phyloP scores from a whole-genome alignment of 2,888 invertebrate genomes.

The Rhagonycha lutea region DNA sequence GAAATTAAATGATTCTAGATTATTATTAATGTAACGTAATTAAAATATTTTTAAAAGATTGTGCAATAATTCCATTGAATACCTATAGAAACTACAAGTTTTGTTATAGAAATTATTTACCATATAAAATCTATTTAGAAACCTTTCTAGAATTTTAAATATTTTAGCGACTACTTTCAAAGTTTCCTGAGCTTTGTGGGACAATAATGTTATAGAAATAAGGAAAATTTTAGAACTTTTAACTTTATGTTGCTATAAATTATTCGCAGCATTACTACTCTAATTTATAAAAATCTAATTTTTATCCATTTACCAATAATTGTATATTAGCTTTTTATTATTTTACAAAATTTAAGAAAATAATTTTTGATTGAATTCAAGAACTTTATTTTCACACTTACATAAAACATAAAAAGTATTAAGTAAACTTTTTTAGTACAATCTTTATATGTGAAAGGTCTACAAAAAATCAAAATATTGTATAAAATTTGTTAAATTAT shows the following conservation, averaged over 20 bases:
- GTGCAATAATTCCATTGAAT: background rate
- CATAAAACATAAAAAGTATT: background rate
- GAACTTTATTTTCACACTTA: background rate
- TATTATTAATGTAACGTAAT: too few relatives aligned
- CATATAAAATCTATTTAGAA: background rate
- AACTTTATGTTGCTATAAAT: background rate
- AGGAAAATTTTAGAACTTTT: background rate
- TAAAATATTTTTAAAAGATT: too few relatives aligned
- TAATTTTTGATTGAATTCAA: background rate
- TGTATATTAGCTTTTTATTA: background rate
- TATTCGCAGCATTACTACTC: background rate
- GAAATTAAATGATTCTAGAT: too few relatives aligned
- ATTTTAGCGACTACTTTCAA: background rate
- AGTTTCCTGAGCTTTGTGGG: background rate
- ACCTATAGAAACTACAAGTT: background rate
- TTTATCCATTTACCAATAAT: background rate
- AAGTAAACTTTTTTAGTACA: background rate
- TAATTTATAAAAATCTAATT: background rate
- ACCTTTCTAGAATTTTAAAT: background rate
- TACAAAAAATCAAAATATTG: conserved; percentile 1
- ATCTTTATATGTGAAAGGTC: background rate
- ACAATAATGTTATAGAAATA: background rate
- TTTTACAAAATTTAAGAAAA: background rate
- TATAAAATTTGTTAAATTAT: conserved; percentile 29
- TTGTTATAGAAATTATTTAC: background rate